Base-by-base conservation (phyloP, 2,888 invertebrate genomes). In the Julus scanicus region DNA sequence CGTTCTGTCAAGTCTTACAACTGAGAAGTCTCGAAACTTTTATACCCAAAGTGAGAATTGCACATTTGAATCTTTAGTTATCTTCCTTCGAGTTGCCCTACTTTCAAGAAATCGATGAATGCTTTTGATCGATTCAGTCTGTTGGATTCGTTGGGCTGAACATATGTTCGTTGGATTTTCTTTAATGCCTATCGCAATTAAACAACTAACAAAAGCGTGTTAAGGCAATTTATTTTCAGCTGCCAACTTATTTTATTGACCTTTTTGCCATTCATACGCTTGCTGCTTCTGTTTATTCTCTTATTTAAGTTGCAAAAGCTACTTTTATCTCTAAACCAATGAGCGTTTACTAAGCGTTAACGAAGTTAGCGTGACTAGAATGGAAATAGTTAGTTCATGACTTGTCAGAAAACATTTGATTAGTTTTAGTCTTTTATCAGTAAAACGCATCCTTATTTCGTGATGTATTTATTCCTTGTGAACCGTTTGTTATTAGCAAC, bases 201-300 rank as follows among this genome's bases (percentile, higher is more conserved):
- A 80, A 29, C 80, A 80, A 80, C 80, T 80, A 80, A 80, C 80
- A 80, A 80, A 80, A 37, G 80, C 11, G 80, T 80, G 80, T 80
- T 80, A 37, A 80, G 37, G 80, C 80, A 37, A 37, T 37, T 37
- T 80, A 80, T 80, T 80, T 80, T 37, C 37, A 0, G 37, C 80
- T 80, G 80, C 37, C 80, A 80, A 80, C 80, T 37, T 80, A 37
- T 80, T 80, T 80, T 80, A 37, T 80, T 80, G 80, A 80, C 80
- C 15, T 37, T 80, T 37, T 80, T 80, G 20, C 37, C 37, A 11
- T 80, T 80, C 37, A 37, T 8, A 11, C 80, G 15, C 37, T 11
- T 29, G 37, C 37, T 80, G 37, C 37, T 44, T 44, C 44, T 44
- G 44, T 44, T 44, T 44, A 8, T 44, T 44, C 44, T 44, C 44